Conservation (phyloP, 2,797 vertebrate species). For the Taeniopygia guttata region DNA sequence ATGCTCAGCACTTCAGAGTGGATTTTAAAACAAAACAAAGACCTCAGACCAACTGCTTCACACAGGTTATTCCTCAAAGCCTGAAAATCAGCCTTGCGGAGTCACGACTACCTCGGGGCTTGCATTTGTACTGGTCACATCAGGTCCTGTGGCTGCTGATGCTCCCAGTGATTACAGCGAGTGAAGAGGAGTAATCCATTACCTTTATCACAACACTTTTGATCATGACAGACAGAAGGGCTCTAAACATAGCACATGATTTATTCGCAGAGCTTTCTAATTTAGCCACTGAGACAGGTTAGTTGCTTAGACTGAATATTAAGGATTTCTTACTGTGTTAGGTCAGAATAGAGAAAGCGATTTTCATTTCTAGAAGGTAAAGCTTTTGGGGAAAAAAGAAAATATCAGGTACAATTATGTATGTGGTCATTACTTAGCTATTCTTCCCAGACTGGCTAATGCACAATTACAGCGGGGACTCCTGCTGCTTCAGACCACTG, state of each 20-base stretch:
- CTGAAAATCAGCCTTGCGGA: background rate
- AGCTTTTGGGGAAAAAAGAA: background rate
- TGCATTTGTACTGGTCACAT: background rate
- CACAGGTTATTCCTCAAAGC: background rate
- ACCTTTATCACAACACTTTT: constrained; percentile 21
- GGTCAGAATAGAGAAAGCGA: background rate
- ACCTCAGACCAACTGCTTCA: background rate
- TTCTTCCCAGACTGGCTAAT: background rate
- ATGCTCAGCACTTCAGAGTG: background rate
- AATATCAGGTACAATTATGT: background rate
- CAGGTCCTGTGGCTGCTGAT: background rate
- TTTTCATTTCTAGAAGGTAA: constrained; percentile 3
- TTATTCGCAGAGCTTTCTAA: constrained; percentile 33
- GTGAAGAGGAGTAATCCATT: constrained; percentile 17
- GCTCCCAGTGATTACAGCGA: background rate
- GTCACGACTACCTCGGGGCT: background rate
- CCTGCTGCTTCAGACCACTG: background rate
- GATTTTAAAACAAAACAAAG: background rate
- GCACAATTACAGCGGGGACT: background rate
- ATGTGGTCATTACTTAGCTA: background rate
- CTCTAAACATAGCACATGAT: background rate
- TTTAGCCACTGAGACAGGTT: background rate
- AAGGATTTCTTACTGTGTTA: background rate
- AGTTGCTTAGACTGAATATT: constrained; percentile 16
- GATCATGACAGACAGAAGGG: background rate